phyloP scores from a whole-genome alignment of 2,797 vertebrate genomes.

The Bufotes viridis region DNA sequence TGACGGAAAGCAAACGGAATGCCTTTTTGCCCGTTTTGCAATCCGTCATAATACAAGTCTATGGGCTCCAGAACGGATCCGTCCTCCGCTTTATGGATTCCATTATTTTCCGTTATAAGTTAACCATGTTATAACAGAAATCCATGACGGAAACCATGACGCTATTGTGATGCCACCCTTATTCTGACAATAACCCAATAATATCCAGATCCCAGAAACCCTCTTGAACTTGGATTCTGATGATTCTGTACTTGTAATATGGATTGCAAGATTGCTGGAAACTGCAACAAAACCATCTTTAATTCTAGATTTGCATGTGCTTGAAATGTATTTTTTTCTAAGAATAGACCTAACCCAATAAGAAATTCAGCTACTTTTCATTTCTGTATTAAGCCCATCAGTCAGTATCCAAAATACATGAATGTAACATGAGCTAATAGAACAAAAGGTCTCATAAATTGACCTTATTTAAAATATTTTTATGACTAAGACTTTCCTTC shows the following conservation, averaged over 20 bases:
- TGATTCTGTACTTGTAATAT: neutral
- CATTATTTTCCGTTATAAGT: too few species aligned
- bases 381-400: slow-evolving; percentile 7
- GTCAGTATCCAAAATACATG: neutral
- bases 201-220: too few species aligned
- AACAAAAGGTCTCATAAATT: slow-evolving; percentile 8
- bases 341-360: neutral
- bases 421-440: slow-evolving; percentile 7
- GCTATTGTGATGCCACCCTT: too few species aligned
- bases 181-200: too few species aligned
- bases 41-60: too few species aligned
- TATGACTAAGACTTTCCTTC: neutral
- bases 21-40: too few species aligned
- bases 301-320: neutral
- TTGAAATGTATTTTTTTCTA: neutral
- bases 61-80: too few species aligned
- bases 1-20: too few species aligned
- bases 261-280: neutral
- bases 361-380: neutral
- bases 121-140: too few species aligned
- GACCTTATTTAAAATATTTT: slow-evolving; percentile 7
- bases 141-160: too few species aligned
- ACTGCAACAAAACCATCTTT: neutral
- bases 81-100: too few species aligned
- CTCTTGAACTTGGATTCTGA: too few species aligned